Base-by-base conservation (phyloP, 2,797 vertebrate species). In the Thalassophryne amazonica region DNA sequence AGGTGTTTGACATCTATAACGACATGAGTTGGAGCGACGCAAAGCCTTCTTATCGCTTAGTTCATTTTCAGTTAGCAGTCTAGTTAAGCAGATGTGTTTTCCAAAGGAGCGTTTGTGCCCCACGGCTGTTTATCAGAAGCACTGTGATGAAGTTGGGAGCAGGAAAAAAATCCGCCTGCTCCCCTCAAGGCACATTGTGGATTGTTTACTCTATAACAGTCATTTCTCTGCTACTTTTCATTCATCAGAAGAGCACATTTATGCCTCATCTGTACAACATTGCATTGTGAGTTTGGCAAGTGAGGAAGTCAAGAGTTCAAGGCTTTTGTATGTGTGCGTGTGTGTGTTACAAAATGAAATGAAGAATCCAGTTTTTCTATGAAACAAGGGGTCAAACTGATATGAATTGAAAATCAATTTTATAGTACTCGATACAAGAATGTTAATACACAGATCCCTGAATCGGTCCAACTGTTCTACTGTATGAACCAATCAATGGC, bases 51-150 rank as follows among this genome's bases (percentile, higher is more conserved):
- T 11, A 11, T 42, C 18, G 20, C 50, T 58, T 18, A 19, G 36
- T 73, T 60, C 40, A 29, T 54, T 71, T 60, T 36, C 58, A 69
- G 52, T 62, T 32, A 73, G 62, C 68, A 62, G 60, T 79, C 60
- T 58, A 60, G 53, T 36, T n/a, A 42, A 72, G 57, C 81, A 76
- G 70, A 78, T 74, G 76, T 59, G 67, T 63, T 74, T 60, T 70
- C 43, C 40, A 22, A 60, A 67, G 61, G 24, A 42, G 45, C 15
- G 38, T 65, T 33, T 52, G 37, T 48, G 56, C 47, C 69, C 61
- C 34, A 15, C 41, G 66, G 76, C 63, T 72, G 67, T 84, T 74
- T 67, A 59, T 60, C 56, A 17, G 59, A 64, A 51, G 31, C 37
- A 17, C 58, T 67, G 59, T 57, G 60, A 63, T 66, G 65, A 52